These are phyloP conservation scores for Nemapogon koenigi DNA, from an alignment of 2,888 invertebrate species.

Conservation along the genomic window DNA sequence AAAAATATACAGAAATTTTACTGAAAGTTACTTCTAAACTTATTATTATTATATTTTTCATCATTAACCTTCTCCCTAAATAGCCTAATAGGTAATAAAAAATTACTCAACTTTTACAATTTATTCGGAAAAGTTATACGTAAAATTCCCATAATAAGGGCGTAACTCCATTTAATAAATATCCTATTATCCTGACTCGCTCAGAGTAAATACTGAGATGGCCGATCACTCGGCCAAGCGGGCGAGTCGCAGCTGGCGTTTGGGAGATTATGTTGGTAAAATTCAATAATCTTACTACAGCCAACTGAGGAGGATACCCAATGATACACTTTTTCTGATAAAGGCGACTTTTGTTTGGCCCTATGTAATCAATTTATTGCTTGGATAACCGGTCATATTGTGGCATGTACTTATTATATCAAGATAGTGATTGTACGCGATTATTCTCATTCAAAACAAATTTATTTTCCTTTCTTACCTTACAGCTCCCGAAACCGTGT, in stretches of 20 bases:
- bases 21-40: too few species aligned
- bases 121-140: constrained; percentile 1
- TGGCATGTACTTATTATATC: too few species aligned
- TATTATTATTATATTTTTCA: too few species aligned
- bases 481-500: too few species aligned
- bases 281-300: constrained; percentile 49
- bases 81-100: too few species aligned
- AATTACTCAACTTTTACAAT: constrained; percentile 6
- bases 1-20: too few species aligned
- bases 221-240: constrained; percentile 39
- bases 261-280: constrained; percentile 47
- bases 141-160: constrained; percentile 8
- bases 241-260: constrained; percentile 44
- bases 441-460: too few species aligned
- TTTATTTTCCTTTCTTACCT: too few species aligned
- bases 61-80: too few species aligned
- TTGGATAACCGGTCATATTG: too few species aligned
- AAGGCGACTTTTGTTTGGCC: constrained; percentile 5
- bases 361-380: too few species aligned
- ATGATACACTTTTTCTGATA: constrained; percentile 21
- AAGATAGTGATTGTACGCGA: too few species aligned
- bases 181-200: constrained; percentile 32
- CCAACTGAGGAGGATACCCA: constrained; percentile 39
- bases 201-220: constrained; percentile 21
- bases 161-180: constrained; percentile 34